Evolutionary conservation across 1,140 invertebrate genomes (phyloP).

Genomic region (Nautilus pompilius): DNA sequence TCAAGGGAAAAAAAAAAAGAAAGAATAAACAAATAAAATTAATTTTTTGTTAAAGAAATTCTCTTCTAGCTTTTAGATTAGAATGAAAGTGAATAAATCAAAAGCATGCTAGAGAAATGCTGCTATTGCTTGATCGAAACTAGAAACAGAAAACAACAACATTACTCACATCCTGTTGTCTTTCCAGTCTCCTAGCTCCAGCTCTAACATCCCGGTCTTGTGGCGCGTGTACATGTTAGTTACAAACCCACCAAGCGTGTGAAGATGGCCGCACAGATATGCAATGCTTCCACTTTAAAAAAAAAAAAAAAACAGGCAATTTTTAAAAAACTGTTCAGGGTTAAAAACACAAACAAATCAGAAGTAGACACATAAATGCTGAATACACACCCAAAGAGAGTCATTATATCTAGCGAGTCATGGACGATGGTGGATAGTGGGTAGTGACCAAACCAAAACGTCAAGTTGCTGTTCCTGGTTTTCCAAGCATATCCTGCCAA

Average conservation of each 20-base stretch:
- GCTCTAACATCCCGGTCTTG: slow-evolving; percentile 81
- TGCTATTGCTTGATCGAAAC: neutral
- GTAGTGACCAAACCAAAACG: slow-evolving; percentile 90
- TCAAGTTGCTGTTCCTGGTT: slow-evolving; percentile 58
- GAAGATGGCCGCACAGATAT: slow-evolving; percentile 92
- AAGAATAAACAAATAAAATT: no score
- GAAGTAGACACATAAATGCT: neutral
- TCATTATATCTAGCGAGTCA: slow-evolving; percentile 57
- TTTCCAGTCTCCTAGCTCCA: slow-evolving; percentile 93
- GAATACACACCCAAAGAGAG: slow-evolving; percentile 57
- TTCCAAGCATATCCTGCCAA: slow-evolving; percentile 60
- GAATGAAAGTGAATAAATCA: no score
- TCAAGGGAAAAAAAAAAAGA: no score
- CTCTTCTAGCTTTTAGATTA: no score
- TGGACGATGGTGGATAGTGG: slow-evolving; percentile 83
- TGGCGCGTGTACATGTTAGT: slow-evolving; percentile 81
- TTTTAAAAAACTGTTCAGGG: neutral
- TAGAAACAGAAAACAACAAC: no score
- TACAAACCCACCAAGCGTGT: slow-evolving; percentile 74
- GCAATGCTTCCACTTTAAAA: slow-evolving; percentile 60
- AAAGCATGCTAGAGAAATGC: no score
- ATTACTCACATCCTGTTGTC: slow-evolving; percentile 77
- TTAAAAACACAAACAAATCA: neutral
- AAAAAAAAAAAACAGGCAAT: neutral
- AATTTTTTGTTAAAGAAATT: no score